Conservation (phyloP, 2,113 vertebrate species). For the Nannospalax galili region DNA sequence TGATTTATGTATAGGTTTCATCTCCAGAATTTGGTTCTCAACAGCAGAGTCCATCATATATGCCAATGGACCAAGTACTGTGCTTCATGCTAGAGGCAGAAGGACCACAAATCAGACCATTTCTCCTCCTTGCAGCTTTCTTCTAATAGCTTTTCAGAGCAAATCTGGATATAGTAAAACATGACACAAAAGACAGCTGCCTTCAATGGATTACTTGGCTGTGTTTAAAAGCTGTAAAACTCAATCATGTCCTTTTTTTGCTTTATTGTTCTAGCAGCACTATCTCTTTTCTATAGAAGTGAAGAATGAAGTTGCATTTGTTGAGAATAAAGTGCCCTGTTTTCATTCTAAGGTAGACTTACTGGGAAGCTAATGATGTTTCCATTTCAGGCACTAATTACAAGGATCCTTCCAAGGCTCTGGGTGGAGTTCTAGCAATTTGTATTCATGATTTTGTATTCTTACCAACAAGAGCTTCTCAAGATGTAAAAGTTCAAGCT, state of each 20-base stretch:
- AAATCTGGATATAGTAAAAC: background rate
- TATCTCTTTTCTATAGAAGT: background rate
- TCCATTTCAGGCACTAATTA: background rate
- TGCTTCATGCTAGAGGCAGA: background rate
- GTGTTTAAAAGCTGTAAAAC: background rate
- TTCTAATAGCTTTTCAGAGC: background rate
- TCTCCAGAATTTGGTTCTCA: background rate
- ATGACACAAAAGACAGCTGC: background rate
- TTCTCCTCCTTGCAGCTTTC: background rate
- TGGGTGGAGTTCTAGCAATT: background rate
- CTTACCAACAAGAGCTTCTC: slow-evolving; percentile 25
- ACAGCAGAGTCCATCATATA: background rate
- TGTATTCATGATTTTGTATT: slow-evolving; percentile 5
- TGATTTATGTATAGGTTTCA: background rate
- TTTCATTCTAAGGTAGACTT: background rate
- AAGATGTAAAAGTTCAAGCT: slow-evolving; percentile 1
- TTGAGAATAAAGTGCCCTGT: background rate
- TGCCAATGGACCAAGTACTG: background rate
- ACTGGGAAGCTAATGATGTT: background rate
- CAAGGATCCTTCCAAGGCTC: background rate
- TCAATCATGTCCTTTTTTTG: background rate
- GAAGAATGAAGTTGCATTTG: slow-evolving; percentile 1
- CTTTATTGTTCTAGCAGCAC: background rate
- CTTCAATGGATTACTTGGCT: background rate
- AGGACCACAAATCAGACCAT: background rate